These are phyloP conservation scores for Oryctes rhinoceros DNA, from an alignment of 1,140 invertebrate genomes.

Conservation along the genomic window DNA sequence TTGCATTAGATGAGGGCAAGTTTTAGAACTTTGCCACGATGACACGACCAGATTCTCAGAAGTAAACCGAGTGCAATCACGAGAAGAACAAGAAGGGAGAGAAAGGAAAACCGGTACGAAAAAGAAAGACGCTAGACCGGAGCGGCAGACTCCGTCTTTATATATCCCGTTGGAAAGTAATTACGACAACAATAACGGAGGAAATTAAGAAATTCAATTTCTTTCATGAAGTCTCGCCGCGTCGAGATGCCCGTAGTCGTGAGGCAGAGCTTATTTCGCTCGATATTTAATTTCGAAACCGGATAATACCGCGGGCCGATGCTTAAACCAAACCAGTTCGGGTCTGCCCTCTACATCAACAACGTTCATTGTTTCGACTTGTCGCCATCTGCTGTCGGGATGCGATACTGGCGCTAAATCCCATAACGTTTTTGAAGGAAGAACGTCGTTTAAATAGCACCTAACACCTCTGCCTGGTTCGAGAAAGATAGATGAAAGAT, in stretches of 20 bases:
- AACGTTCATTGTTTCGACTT: background rate
- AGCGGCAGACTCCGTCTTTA: background rate
- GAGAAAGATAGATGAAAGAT: too few species aligned
- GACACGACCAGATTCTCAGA: too few species aligned
- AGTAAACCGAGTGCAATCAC: too few species aligned
- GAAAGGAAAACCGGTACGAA: background rate
- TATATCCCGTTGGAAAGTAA: conserved; percentile 38
- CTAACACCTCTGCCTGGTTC: too few species aligned
- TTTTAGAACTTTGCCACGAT: too few species aligned
- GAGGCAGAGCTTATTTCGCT: background rate
- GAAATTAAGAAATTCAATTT: conserved; percentile 43
- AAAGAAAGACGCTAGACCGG: background rate
- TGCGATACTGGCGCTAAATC: too few species aligned
- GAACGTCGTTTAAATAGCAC: too few species aligned
- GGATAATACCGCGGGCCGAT: background rate
- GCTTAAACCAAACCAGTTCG: background rate
- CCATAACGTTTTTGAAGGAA: too few species aligned
- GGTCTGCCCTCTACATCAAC: background rate
- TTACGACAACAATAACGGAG: conserved; percentile 41
- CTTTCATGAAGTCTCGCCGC: conserved; percentile 34
- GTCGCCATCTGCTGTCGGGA: background rate
- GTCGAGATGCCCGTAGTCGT: background rate
- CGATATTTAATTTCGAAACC: conserved; percentile 41
- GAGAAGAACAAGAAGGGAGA: too few species aligned
- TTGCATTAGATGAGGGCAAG: too few species aligned